Conservation (phyloP, 2,888 invertebrate species). For the Coleophora flavipennella region DNA sequence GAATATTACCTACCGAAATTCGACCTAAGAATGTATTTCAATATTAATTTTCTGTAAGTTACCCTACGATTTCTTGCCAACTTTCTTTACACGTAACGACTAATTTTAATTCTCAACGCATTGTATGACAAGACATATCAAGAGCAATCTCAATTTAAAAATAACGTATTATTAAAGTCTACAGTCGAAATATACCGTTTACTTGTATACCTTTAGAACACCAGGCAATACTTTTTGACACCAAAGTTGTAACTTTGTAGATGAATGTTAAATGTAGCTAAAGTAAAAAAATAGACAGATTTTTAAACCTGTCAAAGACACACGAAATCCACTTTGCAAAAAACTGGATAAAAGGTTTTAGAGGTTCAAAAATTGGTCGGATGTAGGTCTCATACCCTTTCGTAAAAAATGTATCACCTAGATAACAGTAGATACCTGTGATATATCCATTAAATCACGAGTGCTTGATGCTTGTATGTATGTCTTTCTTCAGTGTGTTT, state of each 20-base stretch:
- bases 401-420: constrained; percentile 53
- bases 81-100: constrained; percentile 18
- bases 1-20: constrained; percentile 41
- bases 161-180: no score
- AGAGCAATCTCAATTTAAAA: constrained; percentile 36
- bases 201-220: constrained; percentile 19
- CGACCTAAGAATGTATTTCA: constrained; percentile 58
- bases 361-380: no score
- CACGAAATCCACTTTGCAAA: no score
- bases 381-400: constrained; percentile 20
- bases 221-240: constrained; percentile 24
- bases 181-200: no score
- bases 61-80: constrained; percentile 56
- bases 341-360: no score
- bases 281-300: no score
- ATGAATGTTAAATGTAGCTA: constrained; percentile 21
- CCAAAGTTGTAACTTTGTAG: constrained; percentile 31
- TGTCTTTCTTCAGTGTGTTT: constrained; percentile 47
- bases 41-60: constrained; percentile 47
- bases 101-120: constrained; percentile 29
- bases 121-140: constrained; percentile 62
- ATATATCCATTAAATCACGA: constrained; percentile 57
- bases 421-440: constrained; percentile 67
- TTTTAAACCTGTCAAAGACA: no score
- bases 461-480: constrained; percentile 56